Percentiles rank a stretch among this genome's conserved stretches.
Conservation (phyloP, 2,888 invertebrate species). For the Fragum fragum region DNA sequence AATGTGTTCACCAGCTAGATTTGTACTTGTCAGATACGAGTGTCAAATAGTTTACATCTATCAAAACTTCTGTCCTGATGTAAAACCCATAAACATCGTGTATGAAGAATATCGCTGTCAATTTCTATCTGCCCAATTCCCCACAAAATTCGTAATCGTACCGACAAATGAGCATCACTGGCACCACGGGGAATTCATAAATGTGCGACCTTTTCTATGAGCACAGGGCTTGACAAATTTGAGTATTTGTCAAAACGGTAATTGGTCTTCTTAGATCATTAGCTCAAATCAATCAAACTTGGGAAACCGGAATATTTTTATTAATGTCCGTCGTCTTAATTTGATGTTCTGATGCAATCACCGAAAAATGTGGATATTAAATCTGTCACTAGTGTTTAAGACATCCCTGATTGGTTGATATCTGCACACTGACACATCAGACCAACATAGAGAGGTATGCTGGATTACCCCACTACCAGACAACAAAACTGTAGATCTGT, state of each 20-base stretch:
- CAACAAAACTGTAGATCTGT: too few relatives aligned
- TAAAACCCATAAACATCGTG: constrained; percentile 53
- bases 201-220: constrained; percentile 45
- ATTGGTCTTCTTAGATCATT: constrained; percentile 63
- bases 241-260: constrained; percentile 69
- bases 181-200: constrained; percentile 38
- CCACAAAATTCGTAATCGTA: constrained; percentile 53
- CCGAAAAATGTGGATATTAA: constrained; percentile 23
- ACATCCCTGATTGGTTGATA: not conserved
- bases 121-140: constrained; percentile 55
- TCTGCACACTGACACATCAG: not conserved
- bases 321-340: constrained; percentile 19
- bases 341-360: constrained; percentile 31
- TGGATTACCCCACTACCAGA: too few relatives aligned
- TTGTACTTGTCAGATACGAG: constrained; percentile 45
- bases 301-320: constrained; percentile 41
- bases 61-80: constrained; percentile 46
- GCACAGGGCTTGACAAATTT: constrained; percentile 65
- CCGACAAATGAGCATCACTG: constrained; percentile 47
- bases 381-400: constrained; percentile 23
- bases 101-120: constrained; percentile 43
- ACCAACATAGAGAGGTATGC: too few relatives aligned
- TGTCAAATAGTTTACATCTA: constrained; percentile 56
- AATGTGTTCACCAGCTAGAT: constrained; percentile 50
- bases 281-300: constrained; percentile 61